A percentile compares a stretch with the other conserved stretches of the same genome.
Evolutionary conservation across 1,140 invertebrate genomes (phyloP).

Genomic region (Maconellicoccus hirsutus): DNA sequence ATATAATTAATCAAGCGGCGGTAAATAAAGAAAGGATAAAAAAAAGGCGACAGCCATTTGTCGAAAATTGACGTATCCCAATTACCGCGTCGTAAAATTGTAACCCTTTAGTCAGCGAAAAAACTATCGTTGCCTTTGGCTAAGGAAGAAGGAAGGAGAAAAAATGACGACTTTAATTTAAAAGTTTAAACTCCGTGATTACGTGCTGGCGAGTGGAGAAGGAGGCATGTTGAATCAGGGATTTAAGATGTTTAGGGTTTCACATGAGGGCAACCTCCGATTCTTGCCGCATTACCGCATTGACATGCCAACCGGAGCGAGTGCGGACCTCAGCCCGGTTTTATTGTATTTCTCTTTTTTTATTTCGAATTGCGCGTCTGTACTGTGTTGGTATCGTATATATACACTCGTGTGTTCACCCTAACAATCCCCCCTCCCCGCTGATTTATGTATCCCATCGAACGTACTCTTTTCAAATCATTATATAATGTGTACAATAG

Average conservation of each 20-base stretch:
- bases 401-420: neutral
- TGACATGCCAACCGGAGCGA: conserved; percentile 1
- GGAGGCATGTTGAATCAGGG: neutral
- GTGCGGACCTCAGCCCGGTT: neutral
- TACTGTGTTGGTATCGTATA: too few species aligned
- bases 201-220: neutral
- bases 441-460: neutral
- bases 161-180: neutral
- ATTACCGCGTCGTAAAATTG: neutral
- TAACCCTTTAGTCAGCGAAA: neutral
- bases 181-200: neutral
- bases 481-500: conserved; percentile 9
- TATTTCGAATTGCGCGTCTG: conserved; percentile 1
- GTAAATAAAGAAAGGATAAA: too few species aligned
- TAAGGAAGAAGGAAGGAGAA: neutral
- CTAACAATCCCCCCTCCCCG: neutral
- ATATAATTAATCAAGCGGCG: neutral
- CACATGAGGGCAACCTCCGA: conserved; percentile 6
- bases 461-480: neutral
- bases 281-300: conserved; percentile 2
- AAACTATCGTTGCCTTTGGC: too few species aligned
- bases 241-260: conserved; percentile 9
- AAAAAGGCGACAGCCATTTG: neutral
- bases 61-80: neutral
- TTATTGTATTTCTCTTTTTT: neutral